A percentile compares a stretch with the other conserved stretches of the same genome.
These are phyloP conservation scores for Enteromius trimaculatus DNA, from an alignment of 2,797 vertebrate species.

Conservation along the genomic window DNA sequence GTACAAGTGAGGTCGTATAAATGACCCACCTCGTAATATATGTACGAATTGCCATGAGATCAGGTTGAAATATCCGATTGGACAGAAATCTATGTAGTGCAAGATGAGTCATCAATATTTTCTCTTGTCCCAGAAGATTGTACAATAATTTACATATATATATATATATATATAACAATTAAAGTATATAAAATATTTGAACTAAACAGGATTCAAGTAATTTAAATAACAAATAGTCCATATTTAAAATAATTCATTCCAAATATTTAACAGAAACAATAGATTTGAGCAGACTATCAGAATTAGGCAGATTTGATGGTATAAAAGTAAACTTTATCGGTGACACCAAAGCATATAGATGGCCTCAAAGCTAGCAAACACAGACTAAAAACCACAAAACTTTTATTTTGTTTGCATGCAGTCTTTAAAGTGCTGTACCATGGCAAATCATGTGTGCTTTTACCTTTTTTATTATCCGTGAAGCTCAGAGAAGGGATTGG, in stretches of 20 bases:
- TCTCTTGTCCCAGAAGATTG: background rate
- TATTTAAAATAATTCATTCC: background rate
- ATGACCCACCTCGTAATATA: too few species aligned
- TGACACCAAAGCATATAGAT: background rate
- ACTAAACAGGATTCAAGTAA: background rate
- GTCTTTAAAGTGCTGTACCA: background rate
- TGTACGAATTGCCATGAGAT: too few species aligned
- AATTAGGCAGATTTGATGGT: background rate
- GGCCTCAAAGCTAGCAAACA: background rate
- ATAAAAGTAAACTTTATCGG: background rate
- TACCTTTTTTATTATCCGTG: conserved; percentile 62
- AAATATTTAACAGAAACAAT: background rate
- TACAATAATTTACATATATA: background rate
- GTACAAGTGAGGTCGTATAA: too few species aligned
- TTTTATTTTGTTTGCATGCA: background rate
- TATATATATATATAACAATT: too few species aligned
- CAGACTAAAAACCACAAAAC: background rate
- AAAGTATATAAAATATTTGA: background rate
- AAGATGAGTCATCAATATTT: background rate
- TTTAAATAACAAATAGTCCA: background rate
- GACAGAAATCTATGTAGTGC: conserved; percentile 2
- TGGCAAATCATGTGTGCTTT: conserved; percentile 34
- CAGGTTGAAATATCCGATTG: background rate
- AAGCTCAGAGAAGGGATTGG: conserved; percentile 61
- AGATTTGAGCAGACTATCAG: background rate